Conservation (phyloP, 2,797 vertebrate genomes). For the Anguilla obscura region DNA sequence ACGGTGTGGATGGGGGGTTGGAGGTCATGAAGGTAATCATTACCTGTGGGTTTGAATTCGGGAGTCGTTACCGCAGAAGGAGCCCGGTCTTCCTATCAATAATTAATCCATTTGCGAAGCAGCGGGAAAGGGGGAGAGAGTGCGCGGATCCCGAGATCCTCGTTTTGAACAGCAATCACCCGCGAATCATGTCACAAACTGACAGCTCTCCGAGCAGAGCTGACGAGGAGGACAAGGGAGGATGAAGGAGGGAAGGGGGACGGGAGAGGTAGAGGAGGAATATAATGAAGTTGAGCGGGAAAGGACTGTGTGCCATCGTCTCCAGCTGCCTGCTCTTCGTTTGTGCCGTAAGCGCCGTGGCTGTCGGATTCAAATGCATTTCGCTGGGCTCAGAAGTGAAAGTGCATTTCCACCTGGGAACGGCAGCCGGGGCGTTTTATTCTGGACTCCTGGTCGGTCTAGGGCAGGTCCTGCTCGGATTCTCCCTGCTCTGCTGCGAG, state of each 20-base stretch:
- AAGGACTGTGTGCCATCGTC: conserved; percentile 91
- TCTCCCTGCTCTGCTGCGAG: conserved; percentile 85
- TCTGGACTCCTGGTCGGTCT: conserved; percentile 86
- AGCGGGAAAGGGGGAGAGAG: conserved; percentile 68
- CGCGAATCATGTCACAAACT: conserved; percentile 71
- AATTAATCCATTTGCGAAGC: conserved; percentile 72
- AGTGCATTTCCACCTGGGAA: conserved; percentile 86
- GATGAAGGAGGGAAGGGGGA: conserved; percentile 83
- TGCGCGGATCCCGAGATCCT: conserved; percentile 58
- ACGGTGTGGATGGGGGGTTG: conserved; percentile 54
- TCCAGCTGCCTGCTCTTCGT: conserved; percentile 91
- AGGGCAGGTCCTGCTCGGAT: conserved; percentile 84
- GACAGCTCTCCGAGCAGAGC: conserved; percentile 75
- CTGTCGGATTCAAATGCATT: conserved; percentile 89
- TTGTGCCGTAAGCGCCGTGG: conserved; percentile 91
- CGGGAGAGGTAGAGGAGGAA: conserved; percentile 82
- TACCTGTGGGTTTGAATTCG: conserved; percentile 53
- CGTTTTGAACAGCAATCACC: conserved; percentile 68
- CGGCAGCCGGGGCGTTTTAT: conserved; percentile 91
- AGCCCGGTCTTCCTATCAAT: conserved; percentile 66
- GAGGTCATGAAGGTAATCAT: conserved; percentile 60
- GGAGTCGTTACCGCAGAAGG: conserved; percentile 58
- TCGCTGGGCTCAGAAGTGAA: conserved; percentile 85
- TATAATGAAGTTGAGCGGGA: conserved; percentile 96
- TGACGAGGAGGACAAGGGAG: conserved; percentile 78